Base-by-base conservation (phyloP, 2,113 vertebrate species). In the Porphyrio hochstetteri region DNA sequence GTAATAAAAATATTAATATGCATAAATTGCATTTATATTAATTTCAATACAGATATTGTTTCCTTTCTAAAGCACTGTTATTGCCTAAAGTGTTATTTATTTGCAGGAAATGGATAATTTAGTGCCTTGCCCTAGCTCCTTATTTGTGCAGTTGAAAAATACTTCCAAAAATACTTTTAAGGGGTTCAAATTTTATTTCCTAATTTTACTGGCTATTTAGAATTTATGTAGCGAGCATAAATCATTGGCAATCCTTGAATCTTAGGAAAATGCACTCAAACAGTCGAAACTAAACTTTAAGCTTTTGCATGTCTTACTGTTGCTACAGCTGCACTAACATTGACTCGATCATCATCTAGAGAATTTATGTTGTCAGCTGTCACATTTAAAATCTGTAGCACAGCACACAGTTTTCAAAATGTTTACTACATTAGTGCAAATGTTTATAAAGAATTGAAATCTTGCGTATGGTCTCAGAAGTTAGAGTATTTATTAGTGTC, bases 311-410 rank as follows among this genome's bases (percentile, higher is more conserved):
- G 42, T 96, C 88, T 93, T 95, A 70, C 75, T 95, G 52, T 94
- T 91, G 84, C 96, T 85, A 90, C 95, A 96, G 97, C 96, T 98
- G 96, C 84, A 71, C 91, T 95, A 96, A 92, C 95, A 96, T 56
- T 85, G 87, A 93, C 71, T 97, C 88, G 10, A 92, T 95, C 91
- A 93, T 94, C 72, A 72, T 96, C 81, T 87, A 96, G 80, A 96
- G 96, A 90, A 95, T 94, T 79, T 95, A 96, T 84, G 90, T 76
- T 78, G 24, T 95, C 85, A 65, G 77, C 88, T 96, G 93, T 96
- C 92, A 84, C 50, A 76, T 86, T 92, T 92, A 88, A 96, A 96
- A 86, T 56, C 77, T 60, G 33, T 92, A 84, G 68, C 64, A 59
- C 35, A 86, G 82, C 89, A 86, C 12, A 65, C 44, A 84, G n/a